Evolutionary conservation across 2,888 invertebrate species (phyloP), one percentile per base, ranked within the genome.

Genomic region (Euclidia mi): DNA sequence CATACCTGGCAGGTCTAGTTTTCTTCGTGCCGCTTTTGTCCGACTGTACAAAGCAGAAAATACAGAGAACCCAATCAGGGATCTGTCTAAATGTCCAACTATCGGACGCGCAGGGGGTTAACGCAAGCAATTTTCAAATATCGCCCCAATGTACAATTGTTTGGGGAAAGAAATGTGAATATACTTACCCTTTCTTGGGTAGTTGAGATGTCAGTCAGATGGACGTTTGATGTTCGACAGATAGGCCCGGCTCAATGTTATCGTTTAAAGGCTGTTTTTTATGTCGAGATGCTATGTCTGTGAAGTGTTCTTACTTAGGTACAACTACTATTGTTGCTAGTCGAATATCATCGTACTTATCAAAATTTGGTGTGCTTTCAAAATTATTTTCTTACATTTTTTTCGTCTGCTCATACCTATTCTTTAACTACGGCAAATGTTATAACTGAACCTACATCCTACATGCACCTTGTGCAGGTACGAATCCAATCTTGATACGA

Each of bases 1-100:
- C 57, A 71, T 71, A 66, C 57, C 71, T 66, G 65, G 72, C 70
- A 72, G 81, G 58, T 76, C 81, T 75, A 80, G 81, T 84, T 85
- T 85, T 85, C 83, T 81, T 80, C 73, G 55, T 61, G 41, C 55
- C 61, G 74, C 80, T 80, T 83, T 85, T 84, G 84, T 84, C 73
- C 78, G 69, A 56, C 63, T 58, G 62, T 68, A 82, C 81, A 83
- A 84, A 82, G 84, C 81, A 63, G 69, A 79, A 75, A 71, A 76
- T 72, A 75, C 76, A 76, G 83, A 78, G 71, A 87, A 88, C 86
- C 87, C 86, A 88, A 88, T 88, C 86, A 86, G 76, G 78, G 76
- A 82, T 79, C 86, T 87, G 87, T 87, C 87, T 78, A 83, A 82
- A 80, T 71, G 84, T 85, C 85, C 52, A 65, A 53, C 67, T 42